phyloP scores from a whole-genome alignment of 2,797 vertebrate species.

The Pteronotus mesoamericanus region DNA sequence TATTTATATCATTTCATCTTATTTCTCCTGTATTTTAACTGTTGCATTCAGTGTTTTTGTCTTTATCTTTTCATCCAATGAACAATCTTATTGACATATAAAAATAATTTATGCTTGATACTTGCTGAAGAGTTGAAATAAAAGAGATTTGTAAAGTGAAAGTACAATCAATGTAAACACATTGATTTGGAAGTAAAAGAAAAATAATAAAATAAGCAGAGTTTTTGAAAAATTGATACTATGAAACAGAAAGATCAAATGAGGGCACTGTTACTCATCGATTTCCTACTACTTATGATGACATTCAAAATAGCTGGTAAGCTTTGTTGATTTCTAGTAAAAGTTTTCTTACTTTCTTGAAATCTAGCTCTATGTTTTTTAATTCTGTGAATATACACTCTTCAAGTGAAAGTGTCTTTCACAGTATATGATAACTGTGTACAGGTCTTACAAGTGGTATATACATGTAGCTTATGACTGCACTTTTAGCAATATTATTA shows the following conservation, averaged over 20 bases:
- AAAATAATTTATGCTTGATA: constrained; percentile 38
- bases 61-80: background rate
- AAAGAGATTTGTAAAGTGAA: constrained; percentile 15
- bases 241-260: constrained; percentile 50
- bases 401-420: background rate
- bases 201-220: constrained; percentile 13
- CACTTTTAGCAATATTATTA: background rate
- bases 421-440: background rate
- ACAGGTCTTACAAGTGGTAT: background rate
- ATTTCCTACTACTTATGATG: background rate
- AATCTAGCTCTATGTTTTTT: background rate
- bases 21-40: background rate
- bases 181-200: constrained; percentile 55
- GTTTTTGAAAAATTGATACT: constrained; percentile 38
- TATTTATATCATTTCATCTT: background rate
- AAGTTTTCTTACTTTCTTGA: background rate
- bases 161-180: constrained; percentile 49
- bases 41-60: background rate
- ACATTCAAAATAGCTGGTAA: constrained; percentile 27
- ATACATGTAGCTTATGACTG: background rate
- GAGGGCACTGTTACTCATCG: constrained; percentile 6
- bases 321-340: background rate
- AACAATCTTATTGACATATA: background rate
- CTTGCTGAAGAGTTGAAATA: constrained; percentile 19
- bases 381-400: background rate